Conservation (phyloP, 1,140 invertebrate species). For the Drosophila santomea region DNA sequence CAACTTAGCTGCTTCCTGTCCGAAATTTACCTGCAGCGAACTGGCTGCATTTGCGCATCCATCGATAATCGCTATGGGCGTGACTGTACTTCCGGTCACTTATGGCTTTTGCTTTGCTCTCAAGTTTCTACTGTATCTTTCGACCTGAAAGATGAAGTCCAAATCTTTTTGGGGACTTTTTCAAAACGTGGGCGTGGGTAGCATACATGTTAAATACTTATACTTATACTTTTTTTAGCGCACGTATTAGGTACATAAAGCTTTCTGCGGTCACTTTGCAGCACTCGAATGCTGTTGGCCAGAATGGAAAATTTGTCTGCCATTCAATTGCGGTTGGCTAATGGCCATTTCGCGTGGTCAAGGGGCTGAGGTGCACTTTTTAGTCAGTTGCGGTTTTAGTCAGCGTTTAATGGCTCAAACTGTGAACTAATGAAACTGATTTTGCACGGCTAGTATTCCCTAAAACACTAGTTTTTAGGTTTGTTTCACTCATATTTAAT, state of each 20-base stretch:
- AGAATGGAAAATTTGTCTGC: constrained; percentile 46
- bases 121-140: background rate
- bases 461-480: background rate
- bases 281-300: constrained; percentile 54
- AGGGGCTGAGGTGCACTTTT: background rate
- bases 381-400: background rate
- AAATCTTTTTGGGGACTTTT: no score
- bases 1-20: constrained; percentile 22
- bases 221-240: no score
- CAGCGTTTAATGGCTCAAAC: background rate
- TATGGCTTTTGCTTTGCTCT: background rate
- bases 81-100: background rate
- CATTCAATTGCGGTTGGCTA: constrained; percentile 35
- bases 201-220: no score
- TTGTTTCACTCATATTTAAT: background rate
- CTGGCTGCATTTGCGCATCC: background rate
- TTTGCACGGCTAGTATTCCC: background rate
- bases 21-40: background rate
- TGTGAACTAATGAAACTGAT: background rate
- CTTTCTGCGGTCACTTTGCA: constrained; percentile 64
- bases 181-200: no score
- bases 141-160: no score
- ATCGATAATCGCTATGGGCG: background rate
- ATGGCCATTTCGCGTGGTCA: background rate
- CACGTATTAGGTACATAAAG: no score